Base-by-base conservation (phyloP, 2,888 invertebrate species). In the Branchellion lobata region DNA sequence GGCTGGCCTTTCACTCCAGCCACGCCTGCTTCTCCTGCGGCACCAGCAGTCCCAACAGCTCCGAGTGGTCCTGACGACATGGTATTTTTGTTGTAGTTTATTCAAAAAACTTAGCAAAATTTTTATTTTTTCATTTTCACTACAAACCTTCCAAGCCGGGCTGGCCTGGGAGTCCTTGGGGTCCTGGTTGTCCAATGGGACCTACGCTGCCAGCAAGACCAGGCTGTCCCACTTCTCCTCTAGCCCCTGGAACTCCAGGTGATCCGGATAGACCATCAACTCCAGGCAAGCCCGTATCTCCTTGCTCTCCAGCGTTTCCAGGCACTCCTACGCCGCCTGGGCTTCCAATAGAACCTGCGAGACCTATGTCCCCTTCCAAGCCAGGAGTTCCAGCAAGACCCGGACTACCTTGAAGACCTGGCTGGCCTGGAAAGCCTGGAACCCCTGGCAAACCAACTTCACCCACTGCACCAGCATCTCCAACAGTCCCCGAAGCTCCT, bases 1-100 rank as follows among this genome's bases (percentile, higher is more conserved):
- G 34, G 34, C n/a, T 77, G 40, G 11, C 82, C 82, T 74, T 80
- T 29, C 14, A 47, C 24, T 33, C 81, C 81, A 24, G 34, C 33
- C 21, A n/a, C 1, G n/a, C 61, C 61, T 18, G 61, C 61, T 57
- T 57, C 11, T 57, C 61, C 61, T 8, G 61, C 3, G 21, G 24
- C 3, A 8, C 61, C 61, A 57, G 24, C 14, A 3, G n/a, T 5
- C 5, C 61, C 61, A 57, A 18, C n/a, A 3, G 61, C 61, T 57
- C 61, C 61, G 18, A 14, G 8, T 47, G 47, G 47, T 8, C 47
- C 47, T 47, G 8, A 8, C 8, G 18, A 47, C 8, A 47, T 47
- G 47, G 8, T 47, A 47, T 47, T 14, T 47, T 14, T 18, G n/a
- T n/a, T n/a, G n/a, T n/a, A 47, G 8, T 47, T 47, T 14, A 47